Conservation (phyloP, 2,797 vertebrate species). For the Triplophysa bombifrons region DNA sequence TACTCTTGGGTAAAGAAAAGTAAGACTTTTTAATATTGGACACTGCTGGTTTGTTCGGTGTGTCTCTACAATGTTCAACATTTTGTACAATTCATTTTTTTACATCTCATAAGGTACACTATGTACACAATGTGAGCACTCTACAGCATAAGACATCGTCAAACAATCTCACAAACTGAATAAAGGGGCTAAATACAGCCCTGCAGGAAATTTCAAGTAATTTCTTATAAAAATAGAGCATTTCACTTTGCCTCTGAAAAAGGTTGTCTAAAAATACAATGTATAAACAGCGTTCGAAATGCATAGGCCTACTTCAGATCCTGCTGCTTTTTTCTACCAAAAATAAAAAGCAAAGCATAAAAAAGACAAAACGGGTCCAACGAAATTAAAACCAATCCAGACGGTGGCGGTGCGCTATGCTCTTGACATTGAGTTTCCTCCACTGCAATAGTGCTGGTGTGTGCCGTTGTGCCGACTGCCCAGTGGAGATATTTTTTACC, state of each 20-base stretch:
- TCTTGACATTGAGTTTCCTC: slow-evolving; percentile 9
- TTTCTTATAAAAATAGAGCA: slow-evolving; percentile 78
- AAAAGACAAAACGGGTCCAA: slow-evolving; percentile 23
- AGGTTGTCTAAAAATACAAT: slow-evolving; percentile 73
- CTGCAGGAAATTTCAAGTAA: slow-evolving; percentile 79
- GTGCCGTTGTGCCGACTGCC: slow-evolving; percentile 67
- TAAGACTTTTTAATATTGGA: slow-evolving; percentile 66
- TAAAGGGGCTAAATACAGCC: slow-evolving; percentile 47
- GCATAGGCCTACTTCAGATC: slow-evolving; percentile 66
- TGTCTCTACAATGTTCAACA: slow-evolving; percentile 61
- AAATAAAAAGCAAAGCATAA: slow-evolving; percentile 49
- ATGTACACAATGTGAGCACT: slow-evolving; percentile 74
- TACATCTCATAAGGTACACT: slow-evolving; percentile 70
- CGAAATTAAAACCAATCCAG: slow-evolving; percentile 45
- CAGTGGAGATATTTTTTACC: slow-evolving; percentile 60
- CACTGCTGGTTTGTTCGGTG: slow-evolving; percentile 61
- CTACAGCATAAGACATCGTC: slow-evolving; percentile 55
- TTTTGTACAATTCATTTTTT: slow-evolving; percentile 70
- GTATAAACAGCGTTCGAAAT: slow-evolving; percentile 70
- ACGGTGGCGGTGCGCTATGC: slow-evolving; percentile 28
- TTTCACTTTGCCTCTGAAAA: slow-evolving; percentile 71
- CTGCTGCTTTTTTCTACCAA: slow-evolving; percentile 51
- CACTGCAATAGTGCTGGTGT: slow-evolving; percentile 51
- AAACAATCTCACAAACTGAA: slow-evolving; percentile 61
- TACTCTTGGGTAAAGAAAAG: slow-evolving; percentile 60